Percentiles rank a stretch among this genome's conserved stretches.
Evolutionary conservation across 2,113 vertebrate species (phyloP).

Genomic region (Microcebus tavaratra): DNA sequence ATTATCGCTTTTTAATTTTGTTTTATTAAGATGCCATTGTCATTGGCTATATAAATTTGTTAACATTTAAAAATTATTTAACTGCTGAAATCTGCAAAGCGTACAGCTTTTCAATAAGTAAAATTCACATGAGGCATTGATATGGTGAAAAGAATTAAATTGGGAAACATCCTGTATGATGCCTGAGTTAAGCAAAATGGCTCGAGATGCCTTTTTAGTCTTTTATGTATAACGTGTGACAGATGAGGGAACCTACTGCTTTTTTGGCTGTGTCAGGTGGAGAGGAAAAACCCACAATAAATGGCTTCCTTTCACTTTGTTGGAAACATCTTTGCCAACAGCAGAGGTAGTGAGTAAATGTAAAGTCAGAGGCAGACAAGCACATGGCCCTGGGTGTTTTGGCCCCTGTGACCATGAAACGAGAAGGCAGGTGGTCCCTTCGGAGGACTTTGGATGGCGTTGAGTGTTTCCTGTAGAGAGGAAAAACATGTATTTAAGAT

Average conservation of each 20-base stretch:
- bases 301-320: background rate
- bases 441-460: background rate
- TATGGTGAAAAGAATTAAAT: background rate
- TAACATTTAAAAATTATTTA: slow-evolving; percentile 32
- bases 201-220: background rate
- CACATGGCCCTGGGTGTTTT: background rate
- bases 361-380: background rate
- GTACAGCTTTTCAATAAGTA: slow-evolving; percentile 1
- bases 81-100: background rate
- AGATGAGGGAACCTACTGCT: background rate
- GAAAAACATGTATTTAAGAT: background rate
- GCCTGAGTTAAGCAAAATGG: background rate
- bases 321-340: background rate
- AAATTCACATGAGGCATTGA: background rate
- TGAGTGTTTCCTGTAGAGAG: background rate
- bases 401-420: background rate
- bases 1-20: slow-evolving; percentile 33
- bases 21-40: slow-evolving; percentile 43
- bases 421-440: background rate
- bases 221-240: background rate
- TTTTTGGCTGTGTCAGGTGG: background rate
- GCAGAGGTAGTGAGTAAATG: background rate
- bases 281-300: background rate
- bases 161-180: slow-evolving; percentile 24
- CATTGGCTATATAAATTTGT: slow-evolving; percentile 44